Conservation (phyloP, 1,140 invertebrate species). For the Anthonomus grandis region DNA sequence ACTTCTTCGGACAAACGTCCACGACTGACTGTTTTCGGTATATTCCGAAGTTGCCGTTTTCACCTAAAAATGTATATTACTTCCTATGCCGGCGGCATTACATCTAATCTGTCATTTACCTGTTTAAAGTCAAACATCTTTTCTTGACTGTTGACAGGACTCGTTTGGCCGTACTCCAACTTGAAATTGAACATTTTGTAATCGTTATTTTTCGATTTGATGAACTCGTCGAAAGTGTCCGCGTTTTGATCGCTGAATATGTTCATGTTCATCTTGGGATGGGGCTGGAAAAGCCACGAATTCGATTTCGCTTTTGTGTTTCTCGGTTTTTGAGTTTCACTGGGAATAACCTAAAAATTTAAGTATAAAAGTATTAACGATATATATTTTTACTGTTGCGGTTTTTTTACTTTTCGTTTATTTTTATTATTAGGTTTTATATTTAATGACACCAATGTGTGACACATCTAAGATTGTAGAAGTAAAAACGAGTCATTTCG, state of each 20-base stretch:
- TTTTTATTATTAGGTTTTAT: no score
- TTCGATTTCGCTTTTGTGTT: no score
- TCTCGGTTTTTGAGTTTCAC: neutral
- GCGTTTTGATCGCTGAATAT: conserved; percentile 42
- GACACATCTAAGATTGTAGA: no score
- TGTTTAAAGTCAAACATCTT: conserved; percentile 18
- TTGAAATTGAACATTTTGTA: conserved; percentile 31
- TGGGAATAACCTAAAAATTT: conserved; percentile 2
- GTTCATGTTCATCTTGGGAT: conserved; percentile 36
- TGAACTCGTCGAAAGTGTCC: conserved; percentile 34
- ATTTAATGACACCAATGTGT: no score
- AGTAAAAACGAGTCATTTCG: no score
- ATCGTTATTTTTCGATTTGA: conserved; percentile 36
- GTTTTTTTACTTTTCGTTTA: no score
- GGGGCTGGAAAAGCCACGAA: no score
- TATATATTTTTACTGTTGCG: no score
- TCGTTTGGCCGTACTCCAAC: conserved; percentile 1
- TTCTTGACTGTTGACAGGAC: neutral
- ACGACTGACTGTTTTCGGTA: conserved; percentile 3
- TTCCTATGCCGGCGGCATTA: neutral
- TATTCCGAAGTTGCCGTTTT: conserved; percentile 6
- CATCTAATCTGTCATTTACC: conserved; percentile 6
- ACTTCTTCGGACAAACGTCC: conserved; percentile 6
- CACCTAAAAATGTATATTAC: conserved; percentile 3
- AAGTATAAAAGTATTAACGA: no score